A percentile compares a stretch with the other conserved stretches of the same genome.
Conservation (phyloP, 2,888 invertebrate genomes). For the Sabellastarte sp. region DNA sequence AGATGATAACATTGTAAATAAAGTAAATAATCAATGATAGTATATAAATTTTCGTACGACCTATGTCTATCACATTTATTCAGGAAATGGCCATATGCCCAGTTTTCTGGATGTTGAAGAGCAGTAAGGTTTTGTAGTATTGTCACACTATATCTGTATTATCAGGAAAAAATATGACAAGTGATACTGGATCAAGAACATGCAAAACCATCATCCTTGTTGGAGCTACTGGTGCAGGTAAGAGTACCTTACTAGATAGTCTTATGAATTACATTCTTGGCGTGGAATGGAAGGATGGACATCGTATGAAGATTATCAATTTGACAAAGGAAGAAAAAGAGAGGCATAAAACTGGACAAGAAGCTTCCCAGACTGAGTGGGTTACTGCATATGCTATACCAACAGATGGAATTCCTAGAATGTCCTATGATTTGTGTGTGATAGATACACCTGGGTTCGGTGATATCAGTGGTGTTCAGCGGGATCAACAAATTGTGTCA, state of each 20-base stretch:
- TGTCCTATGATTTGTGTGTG: neutral
- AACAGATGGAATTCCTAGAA: neutral
- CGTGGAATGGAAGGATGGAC: neutral
- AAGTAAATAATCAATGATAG: too few species aligned
- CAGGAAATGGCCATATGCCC: too few species aligned
- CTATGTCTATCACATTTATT: too few species aligned
- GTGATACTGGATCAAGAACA: too few species aligned
- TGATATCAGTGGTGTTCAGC: neutral
- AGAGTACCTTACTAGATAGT: neutral
- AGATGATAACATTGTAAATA: too few species aligned
- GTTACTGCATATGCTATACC: neutral
- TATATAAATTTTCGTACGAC: too few species aligned
- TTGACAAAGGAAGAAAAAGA: neutral
- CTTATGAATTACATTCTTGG: neutral
- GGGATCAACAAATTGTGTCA: neutral
- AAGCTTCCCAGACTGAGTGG: neutral
- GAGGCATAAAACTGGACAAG: neutral
- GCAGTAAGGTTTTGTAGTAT: too few species aligned
- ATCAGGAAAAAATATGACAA: too few species aligned
- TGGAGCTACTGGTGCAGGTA: neutral
- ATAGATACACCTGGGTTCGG: neutral
- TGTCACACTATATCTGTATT: too few species aligned
- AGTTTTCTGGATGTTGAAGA: too few species aligned
- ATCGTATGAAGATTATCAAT: neutral
- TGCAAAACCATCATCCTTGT: neutral